phyloP scores from a whole-genome alignment of 2,797 vertebrate genomes.

The Catharus ustulatus region DNA sequence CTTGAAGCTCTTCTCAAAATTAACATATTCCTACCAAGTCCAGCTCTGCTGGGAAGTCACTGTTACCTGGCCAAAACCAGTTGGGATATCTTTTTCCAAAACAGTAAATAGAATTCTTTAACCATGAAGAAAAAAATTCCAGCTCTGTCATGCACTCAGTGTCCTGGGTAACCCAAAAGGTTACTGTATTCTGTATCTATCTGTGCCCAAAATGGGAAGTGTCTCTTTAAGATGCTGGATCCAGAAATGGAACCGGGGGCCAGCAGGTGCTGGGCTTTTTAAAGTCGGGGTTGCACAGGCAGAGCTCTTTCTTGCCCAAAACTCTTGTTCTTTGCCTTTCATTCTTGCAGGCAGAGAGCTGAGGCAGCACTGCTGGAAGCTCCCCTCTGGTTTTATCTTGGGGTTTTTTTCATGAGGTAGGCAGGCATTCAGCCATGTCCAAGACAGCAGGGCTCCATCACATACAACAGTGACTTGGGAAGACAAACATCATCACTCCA shows the following conservation, averaged over 20 bases:
- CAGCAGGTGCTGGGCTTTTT: accelerated
- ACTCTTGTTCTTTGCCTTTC: neutral
- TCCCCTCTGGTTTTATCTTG: neutral
- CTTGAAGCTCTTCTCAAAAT: neutral
- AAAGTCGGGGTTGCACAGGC: accelerated
- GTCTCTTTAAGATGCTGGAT: accelerated
- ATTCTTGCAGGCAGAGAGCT: neutral
- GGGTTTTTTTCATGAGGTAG: accelerated
- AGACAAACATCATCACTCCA: accelerated
- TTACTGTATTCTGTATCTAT: neutral
- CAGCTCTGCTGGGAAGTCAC: neutral
- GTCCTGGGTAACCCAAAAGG: neutral
- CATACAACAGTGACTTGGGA: neutral
- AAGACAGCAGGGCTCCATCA: neutral
- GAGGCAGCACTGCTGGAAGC: neutral
- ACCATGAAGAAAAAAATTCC: neutral
- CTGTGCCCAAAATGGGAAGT: neutral
- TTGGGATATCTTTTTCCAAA: neutral
- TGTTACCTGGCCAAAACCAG: neutral
- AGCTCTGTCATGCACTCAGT: too few relatives aligned
- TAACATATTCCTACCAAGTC: neutral
- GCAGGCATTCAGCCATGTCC: neutral
- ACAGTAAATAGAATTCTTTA: neutral
- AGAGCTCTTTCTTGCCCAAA: neutral
- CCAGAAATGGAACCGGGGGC: accelerated